Percentiles rank a stretch among this genome's conserved stretches.
These are phyloP conservation scores for Epinephelus moara DNA, from an alignment of 2,113 vertebrate genomes.

Conservation along the genomic window DNA sequence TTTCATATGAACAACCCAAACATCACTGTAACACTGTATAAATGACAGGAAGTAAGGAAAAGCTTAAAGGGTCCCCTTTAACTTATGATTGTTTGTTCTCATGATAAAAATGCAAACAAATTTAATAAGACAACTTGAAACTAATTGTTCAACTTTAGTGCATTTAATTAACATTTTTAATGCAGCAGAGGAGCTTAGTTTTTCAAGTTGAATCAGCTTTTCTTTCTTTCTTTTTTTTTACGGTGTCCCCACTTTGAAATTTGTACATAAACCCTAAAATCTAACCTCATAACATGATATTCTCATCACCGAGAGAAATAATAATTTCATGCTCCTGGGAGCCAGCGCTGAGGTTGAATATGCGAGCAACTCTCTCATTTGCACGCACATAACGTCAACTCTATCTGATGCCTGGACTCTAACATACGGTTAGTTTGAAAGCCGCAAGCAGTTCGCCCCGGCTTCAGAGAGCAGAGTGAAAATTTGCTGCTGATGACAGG, in stretches of 20 bases:
- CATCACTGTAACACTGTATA: no score
- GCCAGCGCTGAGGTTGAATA: conserved; percentile 55
- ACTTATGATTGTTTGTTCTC: neutral
- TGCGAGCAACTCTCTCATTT: conserved; percentile 64
- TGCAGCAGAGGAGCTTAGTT: no score
- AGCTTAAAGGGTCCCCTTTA: no score
- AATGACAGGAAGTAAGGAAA: no score
- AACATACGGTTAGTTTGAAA: conserved; percentile 62
- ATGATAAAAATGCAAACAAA: neutral
- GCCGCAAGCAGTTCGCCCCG: conserved; percentile 70
- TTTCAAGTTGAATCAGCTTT: neutral
- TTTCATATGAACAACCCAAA: no score
- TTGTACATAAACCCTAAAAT: conserved; percentile 44
- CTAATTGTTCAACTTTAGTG: neutral
- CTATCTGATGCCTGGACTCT: conserved; percentile 54
- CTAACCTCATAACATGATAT: conserved; percentile 64
- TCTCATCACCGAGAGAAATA: conserved; percentile 60
- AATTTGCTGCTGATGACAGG: conserved; percentile 84
- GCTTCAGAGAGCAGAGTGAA: conserved; percentile 74
- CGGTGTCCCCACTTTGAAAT: conserved; percentile 49
- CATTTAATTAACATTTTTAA: neutral
- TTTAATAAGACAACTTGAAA: neutral
- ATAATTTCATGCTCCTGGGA: conserved; percentile 54
- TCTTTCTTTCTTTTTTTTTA: neutral
- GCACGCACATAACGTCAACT: conserved; percentile 61